Percentiles rank a stretch among this genome's conserved stretches.
These are phyloP conservation scores for Carapus acus DNA, from an alignment of 2,797 vertebrate species.

Conservation along the genomic window DNA sequence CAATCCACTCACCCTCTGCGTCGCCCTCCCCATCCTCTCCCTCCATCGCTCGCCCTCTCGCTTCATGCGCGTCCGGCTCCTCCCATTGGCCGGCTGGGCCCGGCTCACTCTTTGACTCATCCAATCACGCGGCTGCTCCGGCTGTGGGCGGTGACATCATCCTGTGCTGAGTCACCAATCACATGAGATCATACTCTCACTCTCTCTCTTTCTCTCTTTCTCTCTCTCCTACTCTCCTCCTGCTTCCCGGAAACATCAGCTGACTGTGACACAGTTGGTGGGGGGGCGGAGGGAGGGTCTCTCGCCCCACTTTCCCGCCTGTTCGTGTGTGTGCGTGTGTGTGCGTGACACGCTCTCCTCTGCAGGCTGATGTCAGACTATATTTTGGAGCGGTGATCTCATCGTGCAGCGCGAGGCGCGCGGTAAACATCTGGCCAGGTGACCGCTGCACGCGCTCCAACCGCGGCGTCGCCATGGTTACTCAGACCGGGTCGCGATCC, in stretches of 20 bases:
- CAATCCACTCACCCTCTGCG: background rate
- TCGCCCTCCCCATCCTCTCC: too few species aligned
- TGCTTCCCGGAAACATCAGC: constrained; percentile 45
- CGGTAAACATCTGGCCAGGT: background rate
- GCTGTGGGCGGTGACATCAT: constrained; percentile 54
- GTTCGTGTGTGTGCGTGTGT: constrained; percentile 17
- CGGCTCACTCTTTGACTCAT: constrained; percentile 38
- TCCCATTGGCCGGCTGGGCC: constrained; percentile 35
- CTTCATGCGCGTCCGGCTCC: constrained; percentile 19
- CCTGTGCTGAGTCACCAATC: constrained; percentile 60
- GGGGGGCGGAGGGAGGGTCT: background rate
- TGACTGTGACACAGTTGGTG: too few species aligned
- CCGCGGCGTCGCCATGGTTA: too few species aligned
- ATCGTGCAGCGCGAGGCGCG: constrained; percentile 21
- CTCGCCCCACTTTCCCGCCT: constrained; percentile 10
- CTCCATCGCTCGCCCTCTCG: constrained; percentile 17
- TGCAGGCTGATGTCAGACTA: constrained; percentile 53
- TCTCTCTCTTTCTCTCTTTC: constrained; percentile 1
- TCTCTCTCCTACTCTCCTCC: constrained; percentile 3
- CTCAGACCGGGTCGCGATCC: too few species aligned
- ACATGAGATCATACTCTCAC: constrained; percentile 50
- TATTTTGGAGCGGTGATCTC: constrained; percentile 35
- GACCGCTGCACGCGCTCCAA: background rate
- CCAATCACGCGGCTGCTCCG: constrained; percentile 54
- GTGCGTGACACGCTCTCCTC: constrained; percentile 11